A percentile compares a stretch with the other conserved stretches of the same genome.
Conservation (phyloP, 1,140 invertebrate genomes). For the Habropoda laboriosa region DNA sequence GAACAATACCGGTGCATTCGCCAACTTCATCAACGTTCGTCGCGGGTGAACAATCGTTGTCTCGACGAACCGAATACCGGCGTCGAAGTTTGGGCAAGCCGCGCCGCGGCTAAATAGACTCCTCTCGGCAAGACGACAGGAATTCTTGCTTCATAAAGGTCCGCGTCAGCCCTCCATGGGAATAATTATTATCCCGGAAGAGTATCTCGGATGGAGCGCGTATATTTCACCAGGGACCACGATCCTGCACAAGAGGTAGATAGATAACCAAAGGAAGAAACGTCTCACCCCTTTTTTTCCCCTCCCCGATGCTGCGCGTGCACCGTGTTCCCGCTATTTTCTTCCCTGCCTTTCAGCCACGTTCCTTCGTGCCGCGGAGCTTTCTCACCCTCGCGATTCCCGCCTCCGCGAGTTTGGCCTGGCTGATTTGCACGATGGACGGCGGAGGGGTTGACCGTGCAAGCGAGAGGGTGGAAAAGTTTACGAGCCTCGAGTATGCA, state of each 20-base stretch:
- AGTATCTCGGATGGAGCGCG: not conserved
- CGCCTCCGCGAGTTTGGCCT: not conserved
- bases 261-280: constrained; percentile 15
- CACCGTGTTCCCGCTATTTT: not conserved
- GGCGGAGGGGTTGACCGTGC: constrained; percentile 6
- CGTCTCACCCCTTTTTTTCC: not conserved
- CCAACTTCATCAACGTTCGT: not conserved
- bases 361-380: not conserved
- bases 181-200: constrained; percentile 48
- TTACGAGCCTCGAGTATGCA: constrained; percentile 14
- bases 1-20: not conserved
- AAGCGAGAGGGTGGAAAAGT: constrained; percentile 20
- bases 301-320: not conserved
- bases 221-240: constrained; percentile 9
- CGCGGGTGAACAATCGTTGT: not conserved
- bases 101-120: constrained; percentile 6
- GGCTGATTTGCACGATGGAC: constrained; percentile 17
- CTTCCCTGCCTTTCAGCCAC: not conserved
- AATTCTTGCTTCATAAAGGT: constrained; percentile 17
- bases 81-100: not conserved
- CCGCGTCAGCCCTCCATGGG: not conserved
- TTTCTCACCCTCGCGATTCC: not conserved
- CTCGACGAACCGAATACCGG: not conserved
- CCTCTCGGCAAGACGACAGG: not conserved
- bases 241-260: not conserved